A percentile compares a stretch with the other conserved stretches of the same genome.
Conservation (phyloP, 2,888 invertebrate species). For the Pristionchus arcanus region DNA sequence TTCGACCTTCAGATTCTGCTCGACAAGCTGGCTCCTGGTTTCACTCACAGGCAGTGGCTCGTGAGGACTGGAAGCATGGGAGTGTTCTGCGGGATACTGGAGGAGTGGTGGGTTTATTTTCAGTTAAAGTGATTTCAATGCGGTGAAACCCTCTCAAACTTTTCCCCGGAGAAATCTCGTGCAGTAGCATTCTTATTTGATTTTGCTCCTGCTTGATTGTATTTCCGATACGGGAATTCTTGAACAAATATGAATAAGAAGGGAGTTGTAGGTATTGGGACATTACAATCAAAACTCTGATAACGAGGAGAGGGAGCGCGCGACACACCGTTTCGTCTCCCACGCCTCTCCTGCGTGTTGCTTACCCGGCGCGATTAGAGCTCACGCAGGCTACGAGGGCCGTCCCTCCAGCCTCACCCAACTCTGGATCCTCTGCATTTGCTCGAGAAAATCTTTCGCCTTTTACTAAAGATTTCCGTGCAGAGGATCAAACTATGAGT, state of each 20-base stretch:
- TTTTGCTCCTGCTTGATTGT: too few relatives aligned
- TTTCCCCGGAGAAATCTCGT: too few relatives aligned
- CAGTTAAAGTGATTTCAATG: not conserved
- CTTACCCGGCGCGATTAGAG: not conserved
- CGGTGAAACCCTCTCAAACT: too few relatives aligned
- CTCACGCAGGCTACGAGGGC: too few relatives aligned
- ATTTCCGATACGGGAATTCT: too few relatives aligned
- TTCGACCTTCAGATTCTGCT: conserved; percentile 55
- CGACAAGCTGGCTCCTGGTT: conserved; percentile 49
- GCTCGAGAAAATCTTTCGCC: conserved; percentile 65
- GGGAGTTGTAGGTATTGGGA: not conserved
- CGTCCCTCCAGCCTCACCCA: not conserved
- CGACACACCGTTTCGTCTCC: not conserved
- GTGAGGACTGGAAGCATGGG: conserved; percentile 46
- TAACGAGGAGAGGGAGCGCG: too few relatives aligned
- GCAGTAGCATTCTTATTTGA: too few relatives aligned
- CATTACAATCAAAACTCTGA: not conserved
- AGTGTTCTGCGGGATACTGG: conserved; percentile 47
- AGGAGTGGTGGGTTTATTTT: conserved; percentile 40
- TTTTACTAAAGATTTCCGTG: conserved; percentile 71
- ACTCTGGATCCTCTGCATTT: conserved; percentile 57
- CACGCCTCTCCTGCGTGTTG: not conserved
- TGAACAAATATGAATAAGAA: not conserved
- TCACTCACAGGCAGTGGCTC: conserved; percentile 54
- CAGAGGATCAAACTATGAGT: conserved; percentile 59